Conservation (phyloP, 2,113 vertebrate species). For the Narcine bancroftii region DNA sequence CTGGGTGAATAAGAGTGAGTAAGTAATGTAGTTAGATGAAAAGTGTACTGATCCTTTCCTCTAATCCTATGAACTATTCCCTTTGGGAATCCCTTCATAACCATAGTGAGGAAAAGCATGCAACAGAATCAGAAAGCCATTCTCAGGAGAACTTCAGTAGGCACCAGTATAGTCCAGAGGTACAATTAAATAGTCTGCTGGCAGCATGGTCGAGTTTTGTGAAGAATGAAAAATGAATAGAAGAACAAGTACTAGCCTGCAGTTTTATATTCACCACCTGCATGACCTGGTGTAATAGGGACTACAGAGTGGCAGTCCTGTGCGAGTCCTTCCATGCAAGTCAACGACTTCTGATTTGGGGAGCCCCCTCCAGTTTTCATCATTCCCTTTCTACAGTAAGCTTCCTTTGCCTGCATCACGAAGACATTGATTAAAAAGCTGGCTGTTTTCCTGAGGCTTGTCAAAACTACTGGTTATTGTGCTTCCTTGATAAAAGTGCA, state of each 20-base stretch:
- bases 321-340: neutral
- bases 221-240: neutral
- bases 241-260: neutral
- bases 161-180: neutral
- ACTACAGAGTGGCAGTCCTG: neutral
- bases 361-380: slow-evolving; percentile 7
- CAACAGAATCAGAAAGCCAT: neutral
- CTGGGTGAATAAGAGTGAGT: too few species aligned
- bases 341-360: neutral
- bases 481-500: neutral
- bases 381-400: neutral
- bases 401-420: neutral
- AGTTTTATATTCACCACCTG: neutral
- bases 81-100: neutral
- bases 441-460: neutral
- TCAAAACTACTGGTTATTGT: neutral
- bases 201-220: neutral
- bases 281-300: neutral
- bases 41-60: neutral
- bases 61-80: neutral
- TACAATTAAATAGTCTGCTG: neutral
- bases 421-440: neutral
- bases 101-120: neutral
- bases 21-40: neutral
- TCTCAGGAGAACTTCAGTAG: neutral